A percentile compares a stretch with the other conserved stretches of the same genome.
These are phyloP conservation scores for Temnothorax ravouxi DNA, from an alignment of 2,888 invertebrate species.

Conservation along the genomic window DNA sequence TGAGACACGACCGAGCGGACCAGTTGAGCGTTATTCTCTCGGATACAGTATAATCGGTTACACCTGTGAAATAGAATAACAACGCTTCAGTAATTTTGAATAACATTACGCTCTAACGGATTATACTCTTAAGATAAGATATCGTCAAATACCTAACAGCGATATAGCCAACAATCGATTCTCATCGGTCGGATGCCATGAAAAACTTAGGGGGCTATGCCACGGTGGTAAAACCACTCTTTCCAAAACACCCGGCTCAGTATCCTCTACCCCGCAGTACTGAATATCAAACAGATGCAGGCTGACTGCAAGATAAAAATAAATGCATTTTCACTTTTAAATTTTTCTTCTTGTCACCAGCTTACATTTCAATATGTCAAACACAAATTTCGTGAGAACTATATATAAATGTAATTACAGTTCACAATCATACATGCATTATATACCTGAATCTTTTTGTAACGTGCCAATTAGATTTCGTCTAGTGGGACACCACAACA, in stretches of 20 bases:
- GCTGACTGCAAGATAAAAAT: conserved; percentile 81
- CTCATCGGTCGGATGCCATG: conserved; percentile 95
- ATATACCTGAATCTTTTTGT: conserved; percentile 89
- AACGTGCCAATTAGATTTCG: conserved; percentile 93
- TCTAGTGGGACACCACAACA: conserved; percentile 96
- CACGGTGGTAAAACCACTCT: conserved; percentile 88
- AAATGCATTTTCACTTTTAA: neutral
- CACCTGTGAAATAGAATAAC: conserved; percentile 75
- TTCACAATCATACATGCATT: neutral
- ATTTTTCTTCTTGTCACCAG: neutral
- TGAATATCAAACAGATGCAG: conserved; percentile 96
- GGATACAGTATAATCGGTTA: conserved; percentile 92
- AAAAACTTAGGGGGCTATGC: conserved; percentile 89
- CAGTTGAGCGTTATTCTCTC: conserved; percentile 94
- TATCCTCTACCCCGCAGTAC: conserved; percentile 90
- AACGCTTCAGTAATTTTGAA: neutral
- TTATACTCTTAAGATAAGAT: neutral
- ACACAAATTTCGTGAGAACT: neutral
- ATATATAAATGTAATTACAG: neutral
- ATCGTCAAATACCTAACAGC: conserved; percentile 78
- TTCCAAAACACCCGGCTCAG: conserved; percentile 92
- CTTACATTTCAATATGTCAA: neutral
- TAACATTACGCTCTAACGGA: neutral
- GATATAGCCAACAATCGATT: conserved; percentile 91
- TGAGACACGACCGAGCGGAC: conserved; percentile 91